Evolutionary conservation across 92 coral and sea anemone genomes (phyloP), one percentile per base, ranked within the genome.

Genomic region (Galaxea fascicularis): DNA sequence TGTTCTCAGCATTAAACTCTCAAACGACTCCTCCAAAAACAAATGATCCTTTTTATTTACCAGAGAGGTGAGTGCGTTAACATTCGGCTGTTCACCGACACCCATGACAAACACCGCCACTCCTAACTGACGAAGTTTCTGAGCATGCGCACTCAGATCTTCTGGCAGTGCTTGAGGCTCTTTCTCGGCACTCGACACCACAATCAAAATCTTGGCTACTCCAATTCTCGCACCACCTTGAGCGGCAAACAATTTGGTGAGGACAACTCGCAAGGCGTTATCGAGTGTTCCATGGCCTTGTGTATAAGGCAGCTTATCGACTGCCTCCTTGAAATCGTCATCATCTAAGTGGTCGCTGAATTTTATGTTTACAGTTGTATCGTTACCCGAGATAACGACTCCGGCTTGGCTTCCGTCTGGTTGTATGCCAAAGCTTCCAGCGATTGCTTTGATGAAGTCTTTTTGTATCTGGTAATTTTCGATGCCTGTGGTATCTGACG

Each of bases 61-160:
- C 44, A 94, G 71, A 10, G 89, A 76, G 78, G 86, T 80, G 28
- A 92, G 88, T 64, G 86, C 93, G 20, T 74, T 64, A 20, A 73
- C 86, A 70, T 96, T 95, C 31, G 84, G 86, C 27, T 89, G 74
- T n/a, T 86, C 78, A 39, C 98, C 98, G 41, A 96, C 88, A 44
- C 92, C 98, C 31, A 96, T 85, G 13, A 89, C 97, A 25, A 92
- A 71, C 20, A 95, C 85, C 27, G 83, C 76, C 62, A 96, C 95
- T 41, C 94, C 90, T 56, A 87, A 69, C 15, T 84, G 88, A 22
- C 86, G 88, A 26, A 96, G 78, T 35, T 93, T 88, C 71, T 83
- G 74, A 27, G 89, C 89, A 4, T 93, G 92, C 20, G 73, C 82
- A 35, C 69, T 85, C 14, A 92, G 87, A 10, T 66, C 60, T 57